phyloP scores from a whole-genome alignment of 2,888 invertebrate genomes.

The Cheilosia urbana region DNA sequence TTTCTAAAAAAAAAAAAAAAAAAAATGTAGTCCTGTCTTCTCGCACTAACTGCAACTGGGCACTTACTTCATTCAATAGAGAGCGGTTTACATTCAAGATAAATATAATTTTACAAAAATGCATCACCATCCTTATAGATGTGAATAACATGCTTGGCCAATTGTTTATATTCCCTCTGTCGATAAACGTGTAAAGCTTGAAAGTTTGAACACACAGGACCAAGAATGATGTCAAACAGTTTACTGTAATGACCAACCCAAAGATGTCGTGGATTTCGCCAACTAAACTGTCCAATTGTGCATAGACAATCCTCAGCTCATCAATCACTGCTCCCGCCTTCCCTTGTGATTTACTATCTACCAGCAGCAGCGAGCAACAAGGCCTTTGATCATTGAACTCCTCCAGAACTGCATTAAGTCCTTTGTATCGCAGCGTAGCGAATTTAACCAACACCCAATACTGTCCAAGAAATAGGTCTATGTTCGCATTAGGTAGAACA shows the following conservation, averaged over 20 bases:
- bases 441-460: constrained; percentile 76
- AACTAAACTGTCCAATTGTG: constrained; percentile 29
- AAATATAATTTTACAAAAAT: constrained; percentile 21
- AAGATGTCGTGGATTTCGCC: constrained; percentile 45
- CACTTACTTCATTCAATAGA: constrained; percentile 41
- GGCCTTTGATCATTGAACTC: constrained; percentile 11
- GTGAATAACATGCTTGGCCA: constrained; percentile 1
- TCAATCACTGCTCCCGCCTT: constrained; percentile 24
- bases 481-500: constrained; percentile 75
- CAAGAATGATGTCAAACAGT: constrained; percentile 43
- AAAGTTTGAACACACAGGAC: constrained; percentile 35
- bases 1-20: constrained; percentile 77
- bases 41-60: background rate
- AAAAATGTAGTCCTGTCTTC: background rate
- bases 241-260: constrained; percentile 47
- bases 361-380: constrained; percentile 13
- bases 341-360: constrained; percentile 9
- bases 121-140: constrained; percentile 28
- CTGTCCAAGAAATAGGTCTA: constrained; percentile 75
- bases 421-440: constrained; percentile 53
- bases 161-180: background rate
- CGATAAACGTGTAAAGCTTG: constrained; percentile 34
- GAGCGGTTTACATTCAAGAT: constrained; percentile 41
- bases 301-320: constrained; percentile 38
- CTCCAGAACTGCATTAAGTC: constrained; percentile 64